Percentiles rank a stretch among this genome's conserved stretches.
phyloP scores from a whole-genome alignment of 2,113 vertebrate genomes.

The Euleptes europaea region DNA sequence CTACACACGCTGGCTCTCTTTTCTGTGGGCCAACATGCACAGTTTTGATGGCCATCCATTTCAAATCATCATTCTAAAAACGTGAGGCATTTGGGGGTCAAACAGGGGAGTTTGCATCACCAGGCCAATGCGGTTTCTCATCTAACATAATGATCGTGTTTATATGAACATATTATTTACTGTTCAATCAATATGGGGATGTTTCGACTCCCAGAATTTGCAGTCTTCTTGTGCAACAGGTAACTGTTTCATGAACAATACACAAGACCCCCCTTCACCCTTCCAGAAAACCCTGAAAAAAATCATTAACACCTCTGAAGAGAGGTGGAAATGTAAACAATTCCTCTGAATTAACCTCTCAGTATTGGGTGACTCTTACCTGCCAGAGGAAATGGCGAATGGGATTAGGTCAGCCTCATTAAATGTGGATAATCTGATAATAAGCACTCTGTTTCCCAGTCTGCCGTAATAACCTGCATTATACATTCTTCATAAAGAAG shows the following conservation, averaged over 20 bases:
- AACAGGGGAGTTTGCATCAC: no score
- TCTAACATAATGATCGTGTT: neutral
- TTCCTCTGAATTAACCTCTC: conserved; percentile 7
- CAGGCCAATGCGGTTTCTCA: neutral
- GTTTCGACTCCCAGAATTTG: neutral
- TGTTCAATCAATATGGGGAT: neutral
- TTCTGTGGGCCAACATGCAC: no score
- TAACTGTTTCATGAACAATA: neutral
- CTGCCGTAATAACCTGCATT: neutral
- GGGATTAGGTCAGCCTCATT: neutral
- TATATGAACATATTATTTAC: neutral
- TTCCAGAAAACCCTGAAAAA: neutral
- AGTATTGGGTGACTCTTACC: neutral
- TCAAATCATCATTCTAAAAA: no score
- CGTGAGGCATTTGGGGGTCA: no score
- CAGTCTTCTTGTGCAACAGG: neutral
- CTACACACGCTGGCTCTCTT: no score
- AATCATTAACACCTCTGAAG: neutral
- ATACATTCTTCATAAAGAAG: neutral
- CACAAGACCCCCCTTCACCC: neutral
- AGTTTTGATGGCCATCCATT: no score
- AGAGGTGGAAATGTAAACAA: neutral
- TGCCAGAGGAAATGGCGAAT: neutral
- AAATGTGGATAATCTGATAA: neutral
- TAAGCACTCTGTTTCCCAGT: neutral